A percentile compares a stretch with the other conserved stretches of the same genome.
Evolutionary conservation across 2,888 invertebrate genomes (phyloP).

Genomic region (Lissocephala sabroskyi): DNA sequence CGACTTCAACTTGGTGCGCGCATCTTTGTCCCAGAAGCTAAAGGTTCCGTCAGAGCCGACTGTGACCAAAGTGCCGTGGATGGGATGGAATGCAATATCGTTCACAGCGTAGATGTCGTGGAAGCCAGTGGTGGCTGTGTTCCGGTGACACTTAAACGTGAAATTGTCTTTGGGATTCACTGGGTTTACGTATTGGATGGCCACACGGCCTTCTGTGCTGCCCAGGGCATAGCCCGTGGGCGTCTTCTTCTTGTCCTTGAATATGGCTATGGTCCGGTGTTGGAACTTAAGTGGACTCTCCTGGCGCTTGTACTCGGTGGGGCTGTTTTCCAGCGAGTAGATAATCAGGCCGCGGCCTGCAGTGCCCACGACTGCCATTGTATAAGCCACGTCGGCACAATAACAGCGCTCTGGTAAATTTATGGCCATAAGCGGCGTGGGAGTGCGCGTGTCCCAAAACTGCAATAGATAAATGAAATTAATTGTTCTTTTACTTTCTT

Average conservation of each 20-base stretch:
- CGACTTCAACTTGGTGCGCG: constrained; percentile 96
- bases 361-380: constrained; percentile 98
- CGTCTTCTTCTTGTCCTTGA: constrained; percentile 92
- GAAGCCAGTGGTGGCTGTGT: constrained; percentile 79
- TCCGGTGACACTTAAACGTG: constrained; percentile 99
- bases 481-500: not conserved
- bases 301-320: constrained; percentile 92
- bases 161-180: constrained; percentile 98
- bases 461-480: constrained; percentile 67
- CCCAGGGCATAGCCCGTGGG: constrained; percentile 94
- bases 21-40: constrained; percentile 99
- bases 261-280: constrained; percentile 96
- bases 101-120: constrained; percentile 86
- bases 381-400: constrained; percentile 98
- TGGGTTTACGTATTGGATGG: constrained; percentile 97
- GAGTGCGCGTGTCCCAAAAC: constrained; percentile 97
- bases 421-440: constrained; percentile 91
- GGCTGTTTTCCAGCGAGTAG: constrained; percentile 95
- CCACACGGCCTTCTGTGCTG: constrained; percentile 97
- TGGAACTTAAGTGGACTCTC: constrained; percentile 95
- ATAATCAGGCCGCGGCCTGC: constrained; percentile 93
- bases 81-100: constrained; percentile 96
- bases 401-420: constrained; percentile 94
- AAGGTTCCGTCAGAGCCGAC: constrained; percentile 98
- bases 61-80: constrained; percentile 96